Evolutionary conservation across 2,888 invertebrate species (phyloP).

Genomic region (Gastrophysa polygoni): DNA sequence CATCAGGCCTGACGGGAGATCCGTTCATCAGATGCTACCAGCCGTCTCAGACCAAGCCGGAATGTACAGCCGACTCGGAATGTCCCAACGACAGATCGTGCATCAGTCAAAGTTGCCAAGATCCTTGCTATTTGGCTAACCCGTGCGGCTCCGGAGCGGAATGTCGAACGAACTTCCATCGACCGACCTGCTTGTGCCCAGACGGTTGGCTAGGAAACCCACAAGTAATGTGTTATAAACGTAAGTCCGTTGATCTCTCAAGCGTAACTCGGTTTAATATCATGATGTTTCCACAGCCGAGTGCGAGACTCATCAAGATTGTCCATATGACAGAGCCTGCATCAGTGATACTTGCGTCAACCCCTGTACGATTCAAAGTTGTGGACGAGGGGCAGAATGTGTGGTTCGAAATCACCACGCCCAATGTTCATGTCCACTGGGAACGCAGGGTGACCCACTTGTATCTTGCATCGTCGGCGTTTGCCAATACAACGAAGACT

Average conservation of each 20-base stretch:
- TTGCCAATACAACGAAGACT: conserved; percentile 89
- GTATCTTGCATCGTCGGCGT: conserved; percentile 81
- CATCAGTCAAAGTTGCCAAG: conserved; percentile 77
- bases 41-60: conserved; percentile 63
- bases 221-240: conserved; percentile 82
- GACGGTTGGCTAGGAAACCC: conserved; percentile 89
- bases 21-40: conserved; percentile 78
- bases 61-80: conserved; percentile 75
- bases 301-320: conserved; percentile 78
- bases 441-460: conserved; percentile 83
- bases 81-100: conserved; percentile 82
- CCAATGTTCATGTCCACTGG: conserved; percentile 82
- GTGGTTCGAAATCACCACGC: conserved; percentile 76
- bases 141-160: conserved; percentile 83
- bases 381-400: conserved; percentile 82
- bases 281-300: conserved; percentile 67
- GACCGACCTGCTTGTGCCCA: conserved; percentile 84
- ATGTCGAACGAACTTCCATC: conserved; percentile 77
- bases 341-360: conserved; percentile 79
- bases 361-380: conserved; percentile 73
- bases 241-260: conserved; percentile 62
- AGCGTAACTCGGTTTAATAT: neutral
- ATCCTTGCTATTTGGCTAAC: conserved; percentile 77
- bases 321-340: conserved; percentile 84
- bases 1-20: conserved; percentile 75